A percentile compares a stretch with the other conserved stretches of the same genome.
These are phyloP conservation scores for Caenorhabditis sulstoni DNA, from an alignment of 2,888 invertebrate genomes.

Conservation along the genomic window DNA sequence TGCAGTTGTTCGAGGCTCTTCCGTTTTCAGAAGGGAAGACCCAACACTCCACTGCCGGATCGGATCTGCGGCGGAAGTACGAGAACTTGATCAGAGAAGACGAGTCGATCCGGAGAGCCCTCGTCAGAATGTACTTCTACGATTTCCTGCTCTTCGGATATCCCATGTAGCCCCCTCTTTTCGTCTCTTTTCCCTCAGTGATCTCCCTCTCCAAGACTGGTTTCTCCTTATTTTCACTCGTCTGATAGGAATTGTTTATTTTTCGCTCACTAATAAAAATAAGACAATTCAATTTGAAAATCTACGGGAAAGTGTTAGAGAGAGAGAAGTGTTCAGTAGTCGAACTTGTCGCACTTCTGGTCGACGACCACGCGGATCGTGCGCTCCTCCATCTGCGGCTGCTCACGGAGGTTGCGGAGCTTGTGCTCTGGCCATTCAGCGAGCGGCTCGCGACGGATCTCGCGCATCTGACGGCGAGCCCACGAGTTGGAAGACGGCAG, in stretches of 20 bases:
- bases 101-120: constrained; percentile 25
- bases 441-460: constrained; percentile 54
- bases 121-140: constrained; percentile 46
- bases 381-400: constrained; percentile 50
- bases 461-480: constrained; percentile 59
- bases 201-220: background rate
- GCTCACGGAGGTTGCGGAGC: constrained; percentile 38
- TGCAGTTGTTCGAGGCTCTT: too few relatives aligned
- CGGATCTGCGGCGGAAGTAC: constrained; percentile 3
- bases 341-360: constrained; percentile 54
- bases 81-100: constrained; percentile 40
- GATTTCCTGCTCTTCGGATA: constrained; percentile 43
- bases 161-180: constrained; percentile 13
- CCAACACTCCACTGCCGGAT: constrained; percentile 33
- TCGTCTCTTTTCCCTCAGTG: background rate
- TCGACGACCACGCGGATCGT: constrained; percentile 39
- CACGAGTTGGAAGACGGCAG: constrained; percentile 52
- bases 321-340: constrained; percentile 40
- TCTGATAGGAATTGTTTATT: constrained; percentile 42
- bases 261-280: constrained; percentile 21
- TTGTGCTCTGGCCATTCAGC: constrained; percentile 42
- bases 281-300: constrained; percentile 50
- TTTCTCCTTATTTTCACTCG: background rate
- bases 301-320: constrained; percentile 16
- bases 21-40: constrained; percentile 42